Conservation (phyloP, 2,888 invertebrate species). For the Coronaproctus castanopsis region DNA sequence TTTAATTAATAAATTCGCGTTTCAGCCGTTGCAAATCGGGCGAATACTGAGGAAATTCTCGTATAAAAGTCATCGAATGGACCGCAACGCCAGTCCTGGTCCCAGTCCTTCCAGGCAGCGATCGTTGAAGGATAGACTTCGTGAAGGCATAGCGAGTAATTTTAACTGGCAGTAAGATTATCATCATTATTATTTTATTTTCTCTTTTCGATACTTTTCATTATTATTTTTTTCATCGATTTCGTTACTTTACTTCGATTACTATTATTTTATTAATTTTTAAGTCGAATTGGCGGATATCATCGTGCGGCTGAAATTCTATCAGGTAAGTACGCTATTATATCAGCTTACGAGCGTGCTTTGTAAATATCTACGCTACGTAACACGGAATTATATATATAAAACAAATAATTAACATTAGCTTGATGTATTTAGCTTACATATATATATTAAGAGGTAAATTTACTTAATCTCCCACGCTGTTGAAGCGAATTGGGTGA, state of each 20-base stretch:
- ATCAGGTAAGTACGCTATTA: no score
- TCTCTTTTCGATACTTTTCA: not conserved
- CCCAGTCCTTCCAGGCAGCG: constrained; percentile 46
- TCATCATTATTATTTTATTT: not conserved
- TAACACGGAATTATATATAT: no score
- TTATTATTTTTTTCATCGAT: not conserved
- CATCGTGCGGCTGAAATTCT: no score
- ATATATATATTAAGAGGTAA: no score
- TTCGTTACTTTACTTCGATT: not conserved
- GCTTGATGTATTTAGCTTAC: no score
- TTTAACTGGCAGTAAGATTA: constrained; percentile 62
- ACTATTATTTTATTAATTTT: not conserved
- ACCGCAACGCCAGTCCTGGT: constrained; percentile 17
- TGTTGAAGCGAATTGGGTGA: no score
- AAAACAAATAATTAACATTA: no score
- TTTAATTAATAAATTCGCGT: not conserved
- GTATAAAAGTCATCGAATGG: not conserved
- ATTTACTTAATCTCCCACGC: no score
- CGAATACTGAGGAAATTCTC: not conserved
- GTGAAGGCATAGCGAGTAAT: constrained; percentile 57
- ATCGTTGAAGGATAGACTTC: constrained; percentile 53
- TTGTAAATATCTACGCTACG: no score
- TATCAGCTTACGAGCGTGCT: no score
- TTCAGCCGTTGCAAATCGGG: not conserved
- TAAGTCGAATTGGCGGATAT: no score